Evolutionary conservation across 2,113 vertebrate species (phyloP), one percentile per base, ranked within the genome.

Genomic region (Halichoerus grypus): DNA sequence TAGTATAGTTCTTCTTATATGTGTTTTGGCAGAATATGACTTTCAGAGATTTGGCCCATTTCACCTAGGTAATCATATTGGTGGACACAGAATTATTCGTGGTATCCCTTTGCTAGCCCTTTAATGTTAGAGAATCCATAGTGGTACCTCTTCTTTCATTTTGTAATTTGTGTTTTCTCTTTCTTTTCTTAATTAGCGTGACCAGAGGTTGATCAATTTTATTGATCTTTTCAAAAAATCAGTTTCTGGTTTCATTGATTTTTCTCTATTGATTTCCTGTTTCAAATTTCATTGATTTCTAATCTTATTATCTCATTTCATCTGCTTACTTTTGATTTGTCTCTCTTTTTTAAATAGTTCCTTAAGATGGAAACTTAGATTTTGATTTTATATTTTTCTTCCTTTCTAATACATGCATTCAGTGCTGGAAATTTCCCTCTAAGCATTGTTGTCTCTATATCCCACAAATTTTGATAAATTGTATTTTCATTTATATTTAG

Each of bases 211-310:
- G 77, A 69, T 67, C 31, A 16, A 65, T 80, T 72, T 71, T 76
- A 76, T 15, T 16, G 14, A 76, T 49, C 72, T 46, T 76, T 76
- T 76, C 72, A 76, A 76, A 76, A 14, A 49, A 76, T 49, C 72
- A 4, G 42, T 49, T 76, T 49, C 72, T 76, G 14, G 26, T 46
- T 46, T 76, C 24, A 76, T 16, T 28, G 42, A 28, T 49, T 76
- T 76, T 76, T 76, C 72, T 46, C 16, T 76, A 72, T 85, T 85
- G 71, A 85, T 84, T 90, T 87, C 8, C 51, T 71, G 2, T 95
- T 80, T 95, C 87, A 24, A 91, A 39, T 74, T 87, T 90, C 24
- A 88, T 22, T 94, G 59, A 15, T 24, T 79, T 91, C 83, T 85
- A 24, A 63, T 61, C 71, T 95, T 92, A 71, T 92, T 95, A 49